Conservation (phyloP, 2,797 vertebrate genomes). For the Sylvilagus floridanus region DNA sequence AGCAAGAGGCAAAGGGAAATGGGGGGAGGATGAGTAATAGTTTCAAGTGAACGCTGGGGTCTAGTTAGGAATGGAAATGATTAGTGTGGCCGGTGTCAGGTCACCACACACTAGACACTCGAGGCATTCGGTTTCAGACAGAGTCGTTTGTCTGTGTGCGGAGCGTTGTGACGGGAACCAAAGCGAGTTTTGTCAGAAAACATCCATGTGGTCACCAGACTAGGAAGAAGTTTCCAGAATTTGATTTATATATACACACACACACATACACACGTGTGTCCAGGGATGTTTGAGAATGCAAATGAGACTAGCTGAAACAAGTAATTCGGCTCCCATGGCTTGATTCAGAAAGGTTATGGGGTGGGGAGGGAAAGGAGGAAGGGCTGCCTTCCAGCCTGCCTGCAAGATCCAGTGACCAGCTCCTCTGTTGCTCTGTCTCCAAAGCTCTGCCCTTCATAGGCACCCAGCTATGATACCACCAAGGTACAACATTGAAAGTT, state of each 20-base stretch:
- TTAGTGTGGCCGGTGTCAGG: slow-evolving; percentile 19
- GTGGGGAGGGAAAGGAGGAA: neutral
- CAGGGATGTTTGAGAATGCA: slow-evolving; percentile 12
- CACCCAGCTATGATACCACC: neutral
- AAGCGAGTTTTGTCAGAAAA: slow-evolving; percentile 58
- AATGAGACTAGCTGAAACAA: slow-evolving; percentile 35
- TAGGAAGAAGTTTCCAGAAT: neutral
- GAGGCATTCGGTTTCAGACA: slow-evolving; percentile 24
- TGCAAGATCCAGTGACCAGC: neutral
- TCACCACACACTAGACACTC: slow-evolving; percentile 52
- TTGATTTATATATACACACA: neutral
- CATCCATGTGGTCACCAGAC: slow-evolving; percentile 17
- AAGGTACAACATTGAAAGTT: neutral
- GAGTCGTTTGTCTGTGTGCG: slow-evolving; percentile 20
- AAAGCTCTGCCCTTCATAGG: neutral
- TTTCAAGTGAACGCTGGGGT: slow-evolving; percentile 37
- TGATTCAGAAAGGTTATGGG: neutral
- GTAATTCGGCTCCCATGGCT: slow-evolving; percentile 26
- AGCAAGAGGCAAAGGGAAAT: slow-evolving; percentile 24
- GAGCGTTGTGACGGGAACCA: slow-evolving; percentile 36
- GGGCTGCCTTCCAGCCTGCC: neutral
- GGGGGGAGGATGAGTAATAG: slow-evolving; percentile 26
- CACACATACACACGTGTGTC: neutral
- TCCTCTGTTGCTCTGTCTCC: neutral
- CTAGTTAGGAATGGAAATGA: slow-evolving; percentile 74